Evolutionary conservation across 92 coral and sea anemone genomes (phyloP).

Genomic region (Heliopora coerulea): DNA sequence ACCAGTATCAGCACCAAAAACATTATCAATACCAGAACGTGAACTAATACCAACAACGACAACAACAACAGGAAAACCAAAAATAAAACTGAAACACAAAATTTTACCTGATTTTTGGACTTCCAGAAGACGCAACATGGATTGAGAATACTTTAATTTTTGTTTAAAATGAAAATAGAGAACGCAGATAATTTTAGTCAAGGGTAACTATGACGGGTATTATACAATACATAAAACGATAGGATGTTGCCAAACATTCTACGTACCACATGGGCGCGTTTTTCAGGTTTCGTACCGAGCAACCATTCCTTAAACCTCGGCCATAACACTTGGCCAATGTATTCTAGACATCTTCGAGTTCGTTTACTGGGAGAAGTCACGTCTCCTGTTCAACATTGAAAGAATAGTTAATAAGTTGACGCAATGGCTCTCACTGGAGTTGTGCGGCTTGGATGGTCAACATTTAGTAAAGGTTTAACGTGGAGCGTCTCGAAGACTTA

Average conservation of each 20-base stretch:
- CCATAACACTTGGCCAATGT: slow-evolving; percentile 18
- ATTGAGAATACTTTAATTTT: not conserved
- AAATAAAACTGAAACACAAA: not conserved
- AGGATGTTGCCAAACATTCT: not conserved
- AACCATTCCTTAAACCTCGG: slow-evolving; percentile 11
- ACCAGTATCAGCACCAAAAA: too few species aligned
- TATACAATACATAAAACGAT: not conserved
- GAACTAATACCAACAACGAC: not conserved
- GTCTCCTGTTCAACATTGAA: not conserved
- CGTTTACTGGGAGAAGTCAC: not conserved
- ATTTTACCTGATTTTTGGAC: not conserved
- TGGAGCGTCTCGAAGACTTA: too few species aligned
- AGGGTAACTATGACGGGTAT: not conserved
- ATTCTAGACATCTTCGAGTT: slow-evolving; percentile 7
- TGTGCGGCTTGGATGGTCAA: too few species aligned
- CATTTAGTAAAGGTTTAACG: too few species aligned
- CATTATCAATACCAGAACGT: too few species aligned
- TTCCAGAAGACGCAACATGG: not conserved
- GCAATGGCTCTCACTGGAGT: too few species aligned
- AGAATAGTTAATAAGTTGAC: not conserved
- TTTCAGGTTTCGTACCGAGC: not conserved
- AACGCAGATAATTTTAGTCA: not conserved
- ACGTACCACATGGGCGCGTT: slow-evolving; percentile 2
- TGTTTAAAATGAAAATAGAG: not conserved
- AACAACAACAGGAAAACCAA: not conserved